Conservation (phyloP, 2,113 vertebrate genomes). For the Pholis gunnellus region DNA sequence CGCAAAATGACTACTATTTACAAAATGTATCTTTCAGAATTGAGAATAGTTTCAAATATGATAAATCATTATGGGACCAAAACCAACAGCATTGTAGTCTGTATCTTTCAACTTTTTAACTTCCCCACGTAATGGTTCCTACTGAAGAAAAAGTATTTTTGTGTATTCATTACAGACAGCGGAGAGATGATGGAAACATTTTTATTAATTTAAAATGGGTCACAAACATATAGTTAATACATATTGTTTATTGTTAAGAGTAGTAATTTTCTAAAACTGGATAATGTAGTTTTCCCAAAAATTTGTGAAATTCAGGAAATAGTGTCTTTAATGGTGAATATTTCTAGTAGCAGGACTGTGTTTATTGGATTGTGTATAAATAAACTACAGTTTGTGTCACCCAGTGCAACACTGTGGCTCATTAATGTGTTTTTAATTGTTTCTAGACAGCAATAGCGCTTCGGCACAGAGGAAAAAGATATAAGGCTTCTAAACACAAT, state of each 20-base stretch:
- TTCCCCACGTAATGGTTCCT: neutral
- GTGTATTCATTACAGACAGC: neutral
- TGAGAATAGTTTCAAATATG: too few species aligned
- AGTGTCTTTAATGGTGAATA: neutral
- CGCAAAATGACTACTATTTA: too few species aligned
- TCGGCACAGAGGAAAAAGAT: neutral
- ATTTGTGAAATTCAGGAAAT: neutral
- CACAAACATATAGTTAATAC: neutral
- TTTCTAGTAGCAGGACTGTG: neutral
- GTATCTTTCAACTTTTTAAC: neutral
- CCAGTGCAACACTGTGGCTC: neutral
- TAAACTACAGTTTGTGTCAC: neutral
- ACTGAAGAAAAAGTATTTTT: neutral
- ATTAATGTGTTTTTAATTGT: neutral
- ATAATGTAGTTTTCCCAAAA: neutral
- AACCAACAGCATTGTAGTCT: neutral
- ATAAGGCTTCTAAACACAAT: neutral
- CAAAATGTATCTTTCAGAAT: too few species aligned
- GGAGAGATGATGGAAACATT: neutral
- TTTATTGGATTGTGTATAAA: neutral
- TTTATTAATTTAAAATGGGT: neutral
- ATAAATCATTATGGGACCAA: neutral
- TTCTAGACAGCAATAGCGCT: neutral
- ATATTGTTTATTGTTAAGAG: neutral
- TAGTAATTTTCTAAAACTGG: neutral